Percentiles rank a stretch among this genome's conserved stretches.
phyloP scores from a whole-genome alignment of 1,140 invertebrate genomes.

The Trichogramma pretiosum region DNA sequence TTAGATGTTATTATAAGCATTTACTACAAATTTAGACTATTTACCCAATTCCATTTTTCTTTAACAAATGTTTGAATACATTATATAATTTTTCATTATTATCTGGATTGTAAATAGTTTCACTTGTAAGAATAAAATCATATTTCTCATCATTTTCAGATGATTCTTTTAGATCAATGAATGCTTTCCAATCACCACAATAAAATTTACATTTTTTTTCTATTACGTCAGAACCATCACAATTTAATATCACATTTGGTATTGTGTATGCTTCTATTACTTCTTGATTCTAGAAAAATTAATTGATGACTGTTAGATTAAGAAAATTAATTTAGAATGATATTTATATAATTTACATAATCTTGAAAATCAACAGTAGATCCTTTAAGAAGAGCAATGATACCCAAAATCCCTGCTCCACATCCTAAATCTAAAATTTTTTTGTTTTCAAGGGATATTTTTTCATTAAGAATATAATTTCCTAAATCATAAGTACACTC shows the following conservation, averaged over 20 bases:
- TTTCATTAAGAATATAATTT: constrained; percentile 50
- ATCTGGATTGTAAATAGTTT: constrained; percentile 81
- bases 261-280: constrained; percentile 65
- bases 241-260: constrained; percentile 69
- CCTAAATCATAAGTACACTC: constrained; percentile 75
- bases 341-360: constrained; percentile 60
- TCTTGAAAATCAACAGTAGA: constrained; percentile 78
- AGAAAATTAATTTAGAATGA: constrained; percentile 25
- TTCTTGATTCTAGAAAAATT: constrained; percentile 62
- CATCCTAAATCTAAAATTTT: constrained; percentile 76
- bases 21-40: constrained; percentile 36
- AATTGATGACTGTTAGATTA: constrained; percentile 25
- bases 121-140: constrained; percentile 78
- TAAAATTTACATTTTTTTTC: constrained; percentile 56
- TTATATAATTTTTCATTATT: constrained; percentile 68
- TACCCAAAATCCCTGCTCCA: constrained; percentile 72
- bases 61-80: constrained; percentile 60
- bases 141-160: constrained; percentile 43
- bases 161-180: constrained; percentile 47
- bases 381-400: constrained; percentile 58
- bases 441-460: constrained; percentile 43
- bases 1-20: not conserved
- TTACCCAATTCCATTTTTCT: constrained; percentile 52
- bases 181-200: constrained; percentile 71
- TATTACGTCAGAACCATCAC: constrained; percentile 40